Conservation (phyloP, 2,113 vertebrate genomes). For the Zingel zingel region DNA sequence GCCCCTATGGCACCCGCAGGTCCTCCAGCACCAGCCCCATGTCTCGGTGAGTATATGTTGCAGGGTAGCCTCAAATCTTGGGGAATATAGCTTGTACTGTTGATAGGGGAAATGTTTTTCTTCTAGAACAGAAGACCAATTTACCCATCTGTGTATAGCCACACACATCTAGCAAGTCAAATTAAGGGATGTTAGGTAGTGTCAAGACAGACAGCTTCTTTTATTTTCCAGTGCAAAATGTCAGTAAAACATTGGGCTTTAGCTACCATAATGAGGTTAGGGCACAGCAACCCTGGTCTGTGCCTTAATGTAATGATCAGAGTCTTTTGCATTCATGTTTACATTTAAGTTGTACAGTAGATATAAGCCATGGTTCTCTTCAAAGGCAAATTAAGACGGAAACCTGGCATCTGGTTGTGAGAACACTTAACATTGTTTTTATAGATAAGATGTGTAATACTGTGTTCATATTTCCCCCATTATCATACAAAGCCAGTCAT, state of each 20-base stretch:
- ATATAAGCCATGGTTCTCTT: not conserved
- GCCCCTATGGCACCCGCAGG: conserved; percentile 91
- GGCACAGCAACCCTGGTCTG: too few species aligned
- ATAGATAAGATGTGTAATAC: not conserved
- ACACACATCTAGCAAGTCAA: too few species aligned
- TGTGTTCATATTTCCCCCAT: not conserved
- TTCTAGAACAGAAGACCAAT: too few species aligned
- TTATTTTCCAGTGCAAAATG: not conserved
- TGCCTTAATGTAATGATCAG: not conserved
- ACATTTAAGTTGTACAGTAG: not conserved
- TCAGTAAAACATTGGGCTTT: not conserved
- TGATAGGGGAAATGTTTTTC: not conserved
- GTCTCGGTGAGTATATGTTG: conserved; percentile 87
- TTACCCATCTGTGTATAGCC: not conserved
- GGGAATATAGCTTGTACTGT: not conserved
- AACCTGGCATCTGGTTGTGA: not conserved
- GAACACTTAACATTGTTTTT: not conserved
- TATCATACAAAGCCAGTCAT: not conserved
- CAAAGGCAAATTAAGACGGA: not conserved
- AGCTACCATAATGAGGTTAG: not conserved
- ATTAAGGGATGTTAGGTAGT: not conserved
- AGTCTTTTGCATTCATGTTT: not conserved
- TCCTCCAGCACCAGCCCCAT: conserved; percentile 95
- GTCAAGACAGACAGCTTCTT: conserved; percentile 1
- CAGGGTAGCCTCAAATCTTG: not conserved